phyloP scores from a whole-genome alignment of 2,888 invertebrate genomes.

The Lithosia quadra region DNA sequence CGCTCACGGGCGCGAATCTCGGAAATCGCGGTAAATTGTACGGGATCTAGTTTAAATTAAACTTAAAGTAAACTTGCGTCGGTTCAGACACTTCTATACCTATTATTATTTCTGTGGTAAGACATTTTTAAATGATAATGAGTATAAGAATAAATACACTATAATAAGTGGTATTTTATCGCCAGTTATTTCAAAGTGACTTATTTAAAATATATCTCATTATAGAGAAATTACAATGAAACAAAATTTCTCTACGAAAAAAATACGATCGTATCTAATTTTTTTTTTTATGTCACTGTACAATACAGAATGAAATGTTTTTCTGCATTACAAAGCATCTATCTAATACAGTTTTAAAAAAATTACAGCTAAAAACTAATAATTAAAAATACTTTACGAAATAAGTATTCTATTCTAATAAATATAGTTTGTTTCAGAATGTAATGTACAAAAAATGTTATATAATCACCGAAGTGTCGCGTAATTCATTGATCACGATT shows the following conservation, averaged over 20 bases:
- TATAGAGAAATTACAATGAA: neutral
- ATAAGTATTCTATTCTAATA: constrained; percentile 3
- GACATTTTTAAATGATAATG: no score
- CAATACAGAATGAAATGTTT: neutral
- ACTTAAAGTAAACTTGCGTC: no score
- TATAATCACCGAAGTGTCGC: no score
- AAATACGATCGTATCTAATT: no score
- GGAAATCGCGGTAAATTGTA: no score
- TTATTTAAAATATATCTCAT: neutral
- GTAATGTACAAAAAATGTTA: neutral
- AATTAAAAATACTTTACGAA: constrained; percentile 9
- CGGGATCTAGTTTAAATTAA: no score
- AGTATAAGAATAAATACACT: constrained; percentile 4
- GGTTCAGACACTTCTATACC: no score
- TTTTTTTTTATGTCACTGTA: no score
- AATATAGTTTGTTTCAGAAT: constrained; percentile 7
- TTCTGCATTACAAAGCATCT: neutral
- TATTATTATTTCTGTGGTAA: no score
- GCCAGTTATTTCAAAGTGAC: neutral
- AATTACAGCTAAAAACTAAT: constrained; percentile 2
- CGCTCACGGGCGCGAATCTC: no score
- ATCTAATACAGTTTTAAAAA: neutral
- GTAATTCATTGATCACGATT: no score
- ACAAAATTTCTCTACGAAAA: neutral
- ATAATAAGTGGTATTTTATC: neutral